Conservation (phyloP, 2,113 vertebrate genomes). For the Mesitornis unicolor region DNA sequence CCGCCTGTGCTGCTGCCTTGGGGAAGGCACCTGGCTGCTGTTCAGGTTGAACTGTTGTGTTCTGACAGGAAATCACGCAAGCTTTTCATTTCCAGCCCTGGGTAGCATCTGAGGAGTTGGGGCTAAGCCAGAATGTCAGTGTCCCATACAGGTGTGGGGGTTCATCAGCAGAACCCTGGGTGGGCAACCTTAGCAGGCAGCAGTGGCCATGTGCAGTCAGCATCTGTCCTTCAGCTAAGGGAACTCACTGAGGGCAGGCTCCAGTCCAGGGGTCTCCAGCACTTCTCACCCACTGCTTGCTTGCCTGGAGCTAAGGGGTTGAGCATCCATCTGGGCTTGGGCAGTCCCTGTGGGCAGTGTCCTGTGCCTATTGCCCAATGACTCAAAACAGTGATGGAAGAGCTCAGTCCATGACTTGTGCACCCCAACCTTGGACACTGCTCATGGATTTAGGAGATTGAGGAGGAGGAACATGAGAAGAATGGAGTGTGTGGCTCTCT, state of each 20-base stretch:
- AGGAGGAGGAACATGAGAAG: background rate
- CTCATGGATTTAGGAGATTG: background rate
- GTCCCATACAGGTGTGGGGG: rapidly evolving
- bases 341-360: background rate
- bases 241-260: background rate
- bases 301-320: background rate
- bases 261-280: rapidly evolving
- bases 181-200: background rate
- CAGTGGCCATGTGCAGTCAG: background rate
- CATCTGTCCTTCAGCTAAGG: background rate
- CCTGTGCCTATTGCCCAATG: rapidly evolving
- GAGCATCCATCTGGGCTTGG: background rate
- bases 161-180: background rate
- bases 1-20: background rate
- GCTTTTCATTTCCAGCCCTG: background rate
- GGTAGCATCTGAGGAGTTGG: background rate
- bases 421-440: background rate
- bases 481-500: background rate
- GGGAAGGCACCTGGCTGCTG: background rate
- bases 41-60: background rate
- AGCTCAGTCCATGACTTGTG: rapidly evolving
- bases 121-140: background rate
- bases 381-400: background rate
- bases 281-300: background rate
- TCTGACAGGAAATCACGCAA: background rate